Percentiles rank a stretch among this genome's conserved stretches.
phyloP scores from a whole-genome alignment of 2,888 invertebrate genomes.

The Odontothrips loti region DNA sequence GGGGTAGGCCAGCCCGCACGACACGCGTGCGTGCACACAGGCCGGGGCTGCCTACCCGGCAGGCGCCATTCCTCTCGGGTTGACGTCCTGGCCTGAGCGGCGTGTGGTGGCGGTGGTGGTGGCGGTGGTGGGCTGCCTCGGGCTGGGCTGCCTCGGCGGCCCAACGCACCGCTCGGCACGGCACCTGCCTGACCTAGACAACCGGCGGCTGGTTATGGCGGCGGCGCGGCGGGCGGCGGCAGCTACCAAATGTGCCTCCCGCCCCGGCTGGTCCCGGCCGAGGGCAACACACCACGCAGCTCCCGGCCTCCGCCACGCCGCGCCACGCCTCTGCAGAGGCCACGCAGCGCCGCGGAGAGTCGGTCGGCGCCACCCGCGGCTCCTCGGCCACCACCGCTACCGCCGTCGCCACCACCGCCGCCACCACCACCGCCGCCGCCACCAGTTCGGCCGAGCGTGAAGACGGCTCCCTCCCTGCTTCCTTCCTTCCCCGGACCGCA shows the following conservation, averaged over 20 bases:
- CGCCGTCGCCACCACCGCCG: neutral
- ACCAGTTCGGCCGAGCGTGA: neutral
- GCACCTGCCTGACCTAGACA: slow-evolving; percentile 24
- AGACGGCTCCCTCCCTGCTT: neutral
- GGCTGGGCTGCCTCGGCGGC: neutral
- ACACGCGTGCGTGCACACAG: too few species aligned
- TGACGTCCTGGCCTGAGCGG: too few species aligned
- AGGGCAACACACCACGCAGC: too few species aligned
- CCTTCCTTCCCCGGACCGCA: neutral
- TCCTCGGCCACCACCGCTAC: neutral
- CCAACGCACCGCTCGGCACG: neutral
- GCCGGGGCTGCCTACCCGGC: too few species aligned
- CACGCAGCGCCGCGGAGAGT: neutral
- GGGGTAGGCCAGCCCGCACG: too few species aligned
- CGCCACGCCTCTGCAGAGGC: neutral
- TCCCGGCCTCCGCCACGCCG: neutral
- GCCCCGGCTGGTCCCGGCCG: neutral
- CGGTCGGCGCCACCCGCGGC: too few species aligned
- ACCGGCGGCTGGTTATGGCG: slow-evolving; percentile 10
- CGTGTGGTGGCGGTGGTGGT: neutral
- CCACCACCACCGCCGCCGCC: neutral
- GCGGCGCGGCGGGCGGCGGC: neutral
- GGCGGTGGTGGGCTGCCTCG: neutral
- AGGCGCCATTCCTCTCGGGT: too few species aligned
- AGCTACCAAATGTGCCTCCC: neutral